Conservation (phyloP, 2,797 vertebrate species). For the Gymnoscopelus microlampas region DNA sequence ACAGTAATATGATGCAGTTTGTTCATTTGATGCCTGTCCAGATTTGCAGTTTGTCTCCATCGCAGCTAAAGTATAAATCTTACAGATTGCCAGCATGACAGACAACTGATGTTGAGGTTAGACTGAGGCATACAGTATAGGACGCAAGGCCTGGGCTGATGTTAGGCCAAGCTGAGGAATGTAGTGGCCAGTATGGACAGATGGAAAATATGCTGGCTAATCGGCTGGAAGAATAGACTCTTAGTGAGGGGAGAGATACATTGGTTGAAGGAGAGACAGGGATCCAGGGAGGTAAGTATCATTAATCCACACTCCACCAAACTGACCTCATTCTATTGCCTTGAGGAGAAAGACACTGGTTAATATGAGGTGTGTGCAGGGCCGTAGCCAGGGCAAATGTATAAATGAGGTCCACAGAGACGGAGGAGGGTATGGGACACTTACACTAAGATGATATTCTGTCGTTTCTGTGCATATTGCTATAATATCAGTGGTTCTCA, state of each 20-base stretch:
- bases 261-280: constrained; percentile 1
- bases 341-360: neutral
- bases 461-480: no score
- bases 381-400: neutral
- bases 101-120: constrained; percentile 24
- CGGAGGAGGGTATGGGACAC: no score
- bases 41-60: no score
- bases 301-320: neutral
- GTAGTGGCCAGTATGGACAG: neutral
- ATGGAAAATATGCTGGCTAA: constrained; percentile 30
- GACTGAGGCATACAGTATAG: constrained; percentile 17
- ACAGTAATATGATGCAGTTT: no score
- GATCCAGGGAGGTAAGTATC: constrained; percentile 23
- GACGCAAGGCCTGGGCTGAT: constrained; percentile 10
- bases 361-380: constrained; percentile 6
- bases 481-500: no score
- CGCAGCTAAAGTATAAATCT: no score
- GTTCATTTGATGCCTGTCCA: no score
- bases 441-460: no score
- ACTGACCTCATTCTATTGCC: neutral
- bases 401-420: no score
- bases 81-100: neutral
- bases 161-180: neutral
- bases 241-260: neutral
- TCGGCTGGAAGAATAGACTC: constrained; percentile 31